Evolutionary conservation across 2,888 invertebrate genomes (phyloP), one percentile per base, ranked within the genome.

Genomic region (Drosophila mimetica): DNA sequence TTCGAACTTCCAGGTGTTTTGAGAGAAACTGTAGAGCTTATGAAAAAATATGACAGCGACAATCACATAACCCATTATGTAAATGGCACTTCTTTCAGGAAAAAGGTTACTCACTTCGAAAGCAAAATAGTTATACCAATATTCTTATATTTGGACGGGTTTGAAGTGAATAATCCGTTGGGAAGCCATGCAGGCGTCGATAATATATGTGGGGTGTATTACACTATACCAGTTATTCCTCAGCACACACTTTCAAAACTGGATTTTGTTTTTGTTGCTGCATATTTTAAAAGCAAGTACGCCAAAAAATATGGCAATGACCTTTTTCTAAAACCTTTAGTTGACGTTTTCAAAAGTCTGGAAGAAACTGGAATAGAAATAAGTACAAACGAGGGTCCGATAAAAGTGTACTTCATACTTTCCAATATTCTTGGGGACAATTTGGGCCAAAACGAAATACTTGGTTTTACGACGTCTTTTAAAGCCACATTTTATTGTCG

Each of bases 401-500:
- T 8, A 39, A 39, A 18, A 11, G 18, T 18, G 4, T 18, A 39
- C 16, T 39, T 39, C 16, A 16, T 39, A 16, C 11, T 39, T 4
- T 14, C 39, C 4, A 18, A 39, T 39, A 39, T 39, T 39, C 5
- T 18, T 9, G 39, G 39, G 7, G 39, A 39, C 16, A 39, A 39
- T 16, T 39, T 39, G 14, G 39, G 39, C 16, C 39, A 16, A 39
- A 39, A 39, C 39, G 11, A 39, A 18, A 9, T 39, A 14, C 18
- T 39, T 4, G 18, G 39, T 18, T n/a, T n/a, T n/a, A n/a, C n/a
- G n/a, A n/a, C n/a, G n/a, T n/a, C n/a, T n/a, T n/a, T n/a, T n/a
- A n/a, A n/a, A n/a, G n/a, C n/a, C 11, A 41, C 18, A 11, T 41
- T 41, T 41, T 41, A 18, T 41, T 41, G 13, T 18, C 20, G 41